These are phyloP conservation scores for Scrobipalpa costella DNA, from an alignment of 2,888 invertebrate species.

Conservation along the genomic window DNA sequence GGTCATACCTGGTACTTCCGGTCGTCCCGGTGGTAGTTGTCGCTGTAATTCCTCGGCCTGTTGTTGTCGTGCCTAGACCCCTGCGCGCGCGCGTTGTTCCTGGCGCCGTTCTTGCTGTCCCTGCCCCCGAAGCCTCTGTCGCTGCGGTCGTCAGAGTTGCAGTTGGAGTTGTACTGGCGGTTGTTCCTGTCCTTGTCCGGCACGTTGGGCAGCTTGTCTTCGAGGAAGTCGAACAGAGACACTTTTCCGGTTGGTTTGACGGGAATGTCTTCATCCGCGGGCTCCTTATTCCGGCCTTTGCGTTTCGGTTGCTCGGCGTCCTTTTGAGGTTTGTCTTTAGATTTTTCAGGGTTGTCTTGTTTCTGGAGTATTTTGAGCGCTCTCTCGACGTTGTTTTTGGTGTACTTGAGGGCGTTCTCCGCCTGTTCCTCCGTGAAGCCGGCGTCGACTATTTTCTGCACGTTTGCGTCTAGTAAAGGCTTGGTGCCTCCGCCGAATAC, in stretches of 20 bases:
- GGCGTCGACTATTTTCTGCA: slow-evolving; percentile 89
- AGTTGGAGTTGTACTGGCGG: slow-evolving; percentile 53
- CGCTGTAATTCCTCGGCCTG: slow-evolving; percentile 47
- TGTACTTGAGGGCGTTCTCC: slow-evolving; percentile 85
- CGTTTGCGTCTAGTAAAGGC: slow-evolving; percentile 86
- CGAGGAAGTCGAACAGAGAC: slow-evolving; percentile 90
- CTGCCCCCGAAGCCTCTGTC: slow-evolving; percentile 55
- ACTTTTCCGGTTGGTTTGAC: slow-evolving; percentile 90
- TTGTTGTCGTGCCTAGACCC: slow-evolving; percentile 57
- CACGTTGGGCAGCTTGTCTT: slow-evolving; percentile 87
- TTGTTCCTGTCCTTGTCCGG: slow-evolving; percentile 69
- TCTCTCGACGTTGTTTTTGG: slow-evolving; percentile 86
- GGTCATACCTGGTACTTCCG: slow-evolving; percentile 55
- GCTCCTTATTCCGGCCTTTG: slow-evolving; percentile 72
- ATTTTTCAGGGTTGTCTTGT: slow-evolving; percentile 73
- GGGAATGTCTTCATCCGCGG: slow-evolving; percentile 78
- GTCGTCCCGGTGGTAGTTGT: slow-evolving; percentile 63
- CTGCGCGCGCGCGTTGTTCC: slow-evolving; percentile 58
- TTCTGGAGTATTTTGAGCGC: slow-evolving; percentile 86
- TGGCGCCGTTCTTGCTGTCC: slow-evolving; percentile 62
- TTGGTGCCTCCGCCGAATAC: slow-evolving; percentile 84
- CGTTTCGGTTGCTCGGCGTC: slow-evolving; percentile 70
- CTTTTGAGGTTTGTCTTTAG: slow-evolving; percentile 67
- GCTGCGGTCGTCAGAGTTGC: slow-evolving; percentile 56
- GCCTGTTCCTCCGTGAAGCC: slow-evolving; percentile 90